Conservation (phyloP, 1,140 invertebrate genomes). For the Antheraea pernyi region DNA sequence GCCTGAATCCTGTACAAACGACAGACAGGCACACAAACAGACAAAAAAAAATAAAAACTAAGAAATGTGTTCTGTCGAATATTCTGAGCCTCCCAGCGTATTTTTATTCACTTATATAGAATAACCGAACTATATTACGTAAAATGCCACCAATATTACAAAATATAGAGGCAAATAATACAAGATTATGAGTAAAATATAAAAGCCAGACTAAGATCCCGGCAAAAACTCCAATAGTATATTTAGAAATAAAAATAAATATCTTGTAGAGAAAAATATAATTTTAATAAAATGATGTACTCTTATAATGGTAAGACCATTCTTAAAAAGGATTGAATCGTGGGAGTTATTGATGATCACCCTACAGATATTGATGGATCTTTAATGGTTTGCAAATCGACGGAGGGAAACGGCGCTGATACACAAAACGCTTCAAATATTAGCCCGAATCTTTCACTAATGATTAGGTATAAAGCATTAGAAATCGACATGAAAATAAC, state of each 20-base stretch:
- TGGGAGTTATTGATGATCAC: conserved; percentile 20
- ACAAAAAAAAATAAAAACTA: too few species aligned
- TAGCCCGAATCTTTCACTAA: background rate
- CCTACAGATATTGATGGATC: conserved; percentile 24
- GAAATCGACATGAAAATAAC: background rate
- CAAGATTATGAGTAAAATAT: too few species aligned
- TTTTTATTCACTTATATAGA: too few species aligned
- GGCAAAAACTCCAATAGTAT: too few species aligned
- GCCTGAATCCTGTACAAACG: too few species aligned
- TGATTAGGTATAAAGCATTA: background rate
- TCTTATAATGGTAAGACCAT: conserved; percentile 5
- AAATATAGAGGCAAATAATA: too few species aligned
- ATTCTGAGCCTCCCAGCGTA: too few species aligned
- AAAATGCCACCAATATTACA: too few species aligned
- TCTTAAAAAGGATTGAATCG: conserved; percentile 19
- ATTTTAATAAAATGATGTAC: background rate
- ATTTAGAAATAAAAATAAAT: background rate
- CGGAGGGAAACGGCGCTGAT: conserved; percentile 14
- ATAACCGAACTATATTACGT: too few species aligned
- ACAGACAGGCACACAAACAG: too few species aligned
- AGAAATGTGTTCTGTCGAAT: too few species aligned
- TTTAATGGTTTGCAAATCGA: conserved; percentile 29
- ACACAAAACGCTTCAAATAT: conserved; percentile 21
- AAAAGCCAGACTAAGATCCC: too few species aligned
- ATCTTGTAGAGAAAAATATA: background rate